These are phyloP conservation scores for Setophaga kirtlandii DNA, from an alignment of 2,113 vertebrate species.

Conservation along the genomic window DNA sequence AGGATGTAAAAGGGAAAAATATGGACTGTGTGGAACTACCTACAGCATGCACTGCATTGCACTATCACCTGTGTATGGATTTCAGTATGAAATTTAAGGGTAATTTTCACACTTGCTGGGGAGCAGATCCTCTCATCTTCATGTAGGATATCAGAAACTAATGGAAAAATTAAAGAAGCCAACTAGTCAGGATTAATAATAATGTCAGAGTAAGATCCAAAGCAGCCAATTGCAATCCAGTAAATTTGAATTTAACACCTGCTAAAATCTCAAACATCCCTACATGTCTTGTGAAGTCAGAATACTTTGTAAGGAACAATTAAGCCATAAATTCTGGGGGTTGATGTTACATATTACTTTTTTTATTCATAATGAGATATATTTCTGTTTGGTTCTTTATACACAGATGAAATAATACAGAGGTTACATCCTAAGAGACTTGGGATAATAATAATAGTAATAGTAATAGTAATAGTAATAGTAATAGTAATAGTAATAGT, in stretches of 20 bases:
- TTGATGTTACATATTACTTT: background rate
- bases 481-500: background rate
- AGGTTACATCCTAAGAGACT: background rate
- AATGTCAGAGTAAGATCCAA: background rate
- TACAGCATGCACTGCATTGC: background rate
- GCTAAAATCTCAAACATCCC: background rate
- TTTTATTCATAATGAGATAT: background rate
- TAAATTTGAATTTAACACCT: background rate
- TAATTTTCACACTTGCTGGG: background rate
- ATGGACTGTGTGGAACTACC: background rate
- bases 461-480: background rate
- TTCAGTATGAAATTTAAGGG: background rate
- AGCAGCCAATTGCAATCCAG: background rate
- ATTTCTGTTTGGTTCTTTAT: background rate
- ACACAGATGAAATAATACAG: background rate
- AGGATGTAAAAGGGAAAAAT: background rate
- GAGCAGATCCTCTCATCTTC: background rate
- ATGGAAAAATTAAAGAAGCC: background rate
- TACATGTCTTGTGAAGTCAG: background rate
- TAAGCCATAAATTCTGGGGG: background rate
- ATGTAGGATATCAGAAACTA: background rate
- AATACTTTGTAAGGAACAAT: background rate
- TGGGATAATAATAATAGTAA: background rate
- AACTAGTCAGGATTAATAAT: background rate
- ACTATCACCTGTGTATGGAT: background rate